A percentile compares a stretch with the other conserved stretches of the same genome.
Evolutionary conservation across 2,113 vertebrate genomes (phyloP).

Genomic region (Myiagra hebetior): DNA sequence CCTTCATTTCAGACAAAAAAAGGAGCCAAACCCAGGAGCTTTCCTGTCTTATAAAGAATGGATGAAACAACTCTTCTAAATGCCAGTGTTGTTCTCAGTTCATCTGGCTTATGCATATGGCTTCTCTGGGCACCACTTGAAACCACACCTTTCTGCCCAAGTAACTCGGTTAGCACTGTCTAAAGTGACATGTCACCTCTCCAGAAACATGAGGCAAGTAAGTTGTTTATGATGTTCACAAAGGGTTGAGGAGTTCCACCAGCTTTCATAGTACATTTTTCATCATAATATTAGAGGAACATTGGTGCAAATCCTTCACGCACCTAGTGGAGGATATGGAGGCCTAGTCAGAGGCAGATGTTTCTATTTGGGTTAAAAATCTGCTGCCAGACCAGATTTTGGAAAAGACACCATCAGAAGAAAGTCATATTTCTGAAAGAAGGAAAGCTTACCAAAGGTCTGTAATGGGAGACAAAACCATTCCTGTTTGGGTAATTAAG

Average conservation of each 20-base stretch:
- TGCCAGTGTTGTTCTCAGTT: neutral
- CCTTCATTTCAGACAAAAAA: neutral
- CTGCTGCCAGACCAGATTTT: neutral
- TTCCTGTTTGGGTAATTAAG: neutral
- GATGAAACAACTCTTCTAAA: neutral
- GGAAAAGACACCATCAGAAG: neutral
- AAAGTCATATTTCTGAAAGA: neutral
- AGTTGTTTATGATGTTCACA: neutral
- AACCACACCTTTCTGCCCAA: neutral
- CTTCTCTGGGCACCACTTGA: neutral
- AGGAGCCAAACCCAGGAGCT: neutral
- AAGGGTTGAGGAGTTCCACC: neutral
- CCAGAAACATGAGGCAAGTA: neutral
- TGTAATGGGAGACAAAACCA: neutral
- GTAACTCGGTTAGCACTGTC: neutral
- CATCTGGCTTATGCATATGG: fast-evolving
- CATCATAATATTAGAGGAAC: neutral
- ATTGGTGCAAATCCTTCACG: neutral
- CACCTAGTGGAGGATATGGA: neutral
- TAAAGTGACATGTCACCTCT: neutral
- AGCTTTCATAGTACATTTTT: neutral
- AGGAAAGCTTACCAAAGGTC: neutral
- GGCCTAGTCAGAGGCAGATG: neutral
- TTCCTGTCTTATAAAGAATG: neutral
- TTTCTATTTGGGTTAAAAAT: neutral